These are phyloP conservation scores for Centropyge bicolor DNA, from an alignment of 2,797 vertebrate species.

Conservation along the genomic window DNA sequence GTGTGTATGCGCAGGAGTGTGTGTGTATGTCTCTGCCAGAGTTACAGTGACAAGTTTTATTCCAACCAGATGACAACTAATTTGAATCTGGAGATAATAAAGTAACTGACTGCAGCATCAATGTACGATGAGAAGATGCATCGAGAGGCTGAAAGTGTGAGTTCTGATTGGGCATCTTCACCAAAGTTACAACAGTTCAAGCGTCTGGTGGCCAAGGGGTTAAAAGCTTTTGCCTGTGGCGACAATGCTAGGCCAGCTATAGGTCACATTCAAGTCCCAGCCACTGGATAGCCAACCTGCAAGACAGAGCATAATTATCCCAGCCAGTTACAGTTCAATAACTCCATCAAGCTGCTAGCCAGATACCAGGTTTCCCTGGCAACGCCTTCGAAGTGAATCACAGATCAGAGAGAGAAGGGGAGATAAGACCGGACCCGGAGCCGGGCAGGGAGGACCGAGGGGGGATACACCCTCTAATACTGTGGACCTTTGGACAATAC, in stretches of 20 bases:
- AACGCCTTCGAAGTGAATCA: conserved; percentile 90
- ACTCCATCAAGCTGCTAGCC: conserved; percentile 95
- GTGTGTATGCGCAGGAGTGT: background rate
- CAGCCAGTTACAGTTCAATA: conserved; percentile 98
- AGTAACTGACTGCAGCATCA: background rate
- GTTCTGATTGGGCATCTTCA: conserved; percentile 24
- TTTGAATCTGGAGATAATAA: background rate
- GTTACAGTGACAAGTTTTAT: background rate
- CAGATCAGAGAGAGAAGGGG: conserved; percentile 87
- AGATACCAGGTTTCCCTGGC: conserved; percentile 95
- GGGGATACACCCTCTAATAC: conserved; percentile 52
- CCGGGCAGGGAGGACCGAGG: conserved; percentile 34
- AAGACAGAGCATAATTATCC: conserved; percentile 98
- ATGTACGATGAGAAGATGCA: background rate
- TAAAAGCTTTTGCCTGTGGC: conserved; percentile 89
- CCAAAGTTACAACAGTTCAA: background rate
- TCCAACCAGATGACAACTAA: background rate
- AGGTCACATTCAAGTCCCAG: conserved; percentile 92
- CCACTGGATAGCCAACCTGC: conserved; percentile 93
- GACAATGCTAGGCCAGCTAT: conserved; percentile 89
- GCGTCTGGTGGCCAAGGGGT: conserved; percentile 80
- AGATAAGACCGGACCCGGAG: conserved; percentile 60
- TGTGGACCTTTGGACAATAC: conserved; percentile 40
- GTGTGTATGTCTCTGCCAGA: background rate
- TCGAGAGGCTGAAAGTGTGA: background rate